Evolutionary conservation across 2,888 invertebrate species (phyloP), one percentile per base, ranked within the genome.

Genomic region (Uropetala carovei): DNA sequence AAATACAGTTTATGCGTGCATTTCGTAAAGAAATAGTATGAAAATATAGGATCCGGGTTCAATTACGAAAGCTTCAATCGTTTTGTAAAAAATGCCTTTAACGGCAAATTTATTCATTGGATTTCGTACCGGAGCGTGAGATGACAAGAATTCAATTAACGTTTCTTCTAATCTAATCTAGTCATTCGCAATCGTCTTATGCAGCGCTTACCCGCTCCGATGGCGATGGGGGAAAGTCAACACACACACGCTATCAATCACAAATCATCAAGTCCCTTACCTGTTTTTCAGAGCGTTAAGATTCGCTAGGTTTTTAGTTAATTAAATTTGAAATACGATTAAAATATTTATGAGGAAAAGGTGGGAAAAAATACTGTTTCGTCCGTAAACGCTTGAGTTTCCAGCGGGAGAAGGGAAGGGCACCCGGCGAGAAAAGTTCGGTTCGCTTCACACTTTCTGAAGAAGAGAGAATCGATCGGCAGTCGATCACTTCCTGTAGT

Each of bases 231-330:
- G 75, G 22, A 75, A 75, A 22, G 27, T 43, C 5, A 43, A 43
- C 43, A 43, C 43, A 43, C 43, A 43, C 43, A 43, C 43, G 75
- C 27, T 75, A 75, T 75, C 75, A 75, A 75, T 75, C 75, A 27
- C 22, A 27, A 75, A 75, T n/a, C 75, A 75, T 75, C 75, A 75
- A 75, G 75, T 75, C 22, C 75, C 11, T 75, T 27, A 75, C 75
- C 27, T 7, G 27, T 75, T 75, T 27, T 27, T 27, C 13, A 1
- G 22, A 75, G 22, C 75, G 22, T 27, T 27, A 75, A 22, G 22
- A 22, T 75, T 27, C 13, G 75, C 75, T 22, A 27, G 27, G 27
- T 8, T 75, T 75, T 27, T 75, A 75, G 22, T 75, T 75, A 27
- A 75, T 75, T 75, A 13, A 75, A 75, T 27, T 75, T 75, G 75